These are phyloP conservation scores for Anser cygnoides DNA, from an alignment of 2,113 vertebrate genomes.

Conservation along the genomic window DNA sequence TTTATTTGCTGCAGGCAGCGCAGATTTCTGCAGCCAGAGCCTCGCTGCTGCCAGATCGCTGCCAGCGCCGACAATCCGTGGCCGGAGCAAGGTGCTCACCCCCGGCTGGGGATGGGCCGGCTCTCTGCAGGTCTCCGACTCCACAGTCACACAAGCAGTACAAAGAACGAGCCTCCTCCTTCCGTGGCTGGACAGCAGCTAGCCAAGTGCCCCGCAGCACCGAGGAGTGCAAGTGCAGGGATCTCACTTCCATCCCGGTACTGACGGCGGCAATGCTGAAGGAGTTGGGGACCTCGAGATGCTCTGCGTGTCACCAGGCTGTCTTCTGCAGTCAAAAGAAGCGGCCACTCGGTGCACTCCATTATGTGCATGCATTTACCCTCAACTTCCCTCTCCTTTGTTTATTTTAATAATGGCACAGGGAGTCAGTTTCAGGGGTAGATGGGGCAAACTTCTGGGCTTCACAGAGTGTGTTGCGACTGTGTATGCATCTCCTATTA, in stretches of 20 bases:
- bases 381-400: not conserved
- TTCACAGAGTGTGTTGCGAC: not conserved
- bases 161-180: not conserved
- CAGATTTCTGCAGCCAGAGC: not conserved
- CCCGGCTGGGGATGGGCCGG: not conserved
- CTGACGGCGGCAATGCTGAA: accelerated
- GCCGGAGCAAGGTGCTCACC: not conserved
- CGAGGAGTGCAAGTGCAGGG: not conserved
- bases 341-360: accelerated
- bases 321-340: not conserved
- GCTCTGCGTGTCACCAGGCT: not conserved
- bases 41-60: not conserved
- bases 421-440: not conserved
- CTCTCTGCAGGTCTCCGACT: not conserved
- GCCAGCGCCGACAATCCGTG: not conserved
- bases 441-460: not conserved
- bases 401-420: not conserved
- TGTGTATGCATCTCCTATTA: not conserved
- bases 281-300: not conserved
- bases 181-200: not conserved
- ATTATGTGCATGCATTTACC: accelerated
- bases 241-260: accelerated
- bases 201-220: accelerated
- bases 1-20: not conserved
- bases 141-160: not conserved